Base-by-base conservation (phyloP, 2,113 vertebrate genomes). In the Mormyrus iriodes region DNA sequence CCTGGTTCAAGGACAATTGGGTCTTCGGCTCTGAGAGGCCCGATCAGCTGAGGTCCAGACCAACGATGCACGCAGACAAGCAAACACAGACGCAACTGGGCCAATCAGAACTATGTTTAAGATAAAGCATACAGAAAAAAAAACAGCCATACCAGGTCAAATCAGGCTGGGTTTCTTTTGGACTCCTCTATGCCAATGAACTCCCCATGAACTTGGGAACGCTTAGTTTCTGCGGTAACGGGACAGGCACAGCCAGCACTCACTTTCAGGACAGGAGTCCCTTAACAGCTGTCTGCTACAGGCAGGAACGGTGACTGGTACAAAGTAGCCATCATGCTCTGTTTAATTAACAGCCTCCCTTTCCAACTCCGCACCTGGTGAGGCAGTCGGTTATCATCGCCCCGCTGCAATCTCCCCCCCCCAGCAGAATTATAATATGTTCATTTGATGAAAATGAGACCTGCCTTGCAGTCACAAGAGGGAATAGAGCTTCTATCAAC, bases 391-490 rank as follows among this genome's bases (percentile, higher is more conserved):
- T 93, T 92, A 91, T 86, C 91, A 90, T 94, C 91, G 91, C 91
- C 85, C 90, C 91, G 92, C 91, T 92, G 90, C 76, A 88, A 82
- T 93, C 90, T 92, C 90, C 91, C 90, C 93, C 93, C 94, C 93
- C 91, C 93, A 91, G 93, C 92, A 91, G 92, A 95, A 95, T 95
- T 95, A 94, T 95, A 95, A 96, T 69, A 42, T 94, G 91, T 93
- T 95, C 93, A 94, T 95, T 95, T 94, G 93, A 93, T 2, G 88
- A 93, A 94, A 94, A 95, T 95, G 89, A 93, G 94, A 94, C 95
- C 95, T 92, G 93, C 94, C 93, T 94, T 92, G 69, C 89, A 92
- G 92, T 94, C 91, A 91, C 91, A 91, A 92, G 92, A 91, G 93
- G 90, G 93, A 90, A 94, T 94, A 94, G 94, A 93, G 94, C 94